Evolutionary conservation across 1,140 invertebrate genomes (phyloP), one percentile per base, ranked within the genome.

Genomic region (Zaprionus capensis): DNA sequence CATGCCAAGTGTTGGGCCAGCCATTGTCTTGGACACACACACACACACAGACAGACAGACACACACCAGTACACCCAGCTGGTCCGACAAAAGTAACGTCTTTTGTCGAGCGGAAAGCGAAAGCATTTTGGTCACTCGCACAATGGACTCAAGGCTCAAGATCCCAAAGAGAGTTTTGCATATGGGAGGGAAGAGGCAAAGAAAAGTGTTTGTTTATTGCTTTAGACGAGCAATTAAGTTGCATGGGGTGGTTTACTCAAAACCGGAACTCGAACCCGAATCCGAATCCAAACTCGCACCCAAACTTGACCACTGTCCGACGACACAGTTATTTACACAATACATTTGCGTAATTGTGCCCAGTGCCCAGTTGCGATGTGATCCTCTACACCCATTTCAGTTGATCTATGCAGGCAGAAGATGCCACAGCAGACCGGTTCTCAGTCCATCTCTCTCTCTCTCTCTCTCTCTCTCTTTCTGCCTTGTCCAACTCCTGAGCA

Each of bases 311-410:
- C 76, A 78, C 12, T 71, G 76, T 78, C 76, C 76, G 70, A 53
- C 57, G 53, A 78, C 61, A 78, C 71, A 75, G 75, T 78, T 78
- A 78, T 75, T 75, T 78, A 75, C 61, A 70, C 72, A 78, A 78
- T 78, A 74, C 72, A 78, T 78, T 78, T 78, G 71, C 76, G 72
- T 78, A 78, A 78, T 78, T 78, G 71, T 75, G 62, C 63, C 22
- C 12, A 24, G 46, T 51, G 46, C 20, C 46, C 46, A 22, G 20
- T 20, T 20, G 4, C 41, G 41, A 5, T n/a, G 41, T 51, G 28
- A 59, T 59, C 38, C 55, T 57, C 59, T n/a, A 58, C 38, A 46
- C 20, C 51, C 24, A 49, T 68, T 46, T 14, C 55, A 24, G 36
- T 38, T 59, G 64, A 73, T 72, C 62, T 71, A 76, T 66, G 69